A percentile compares a stretch with the other conserved stretches of the same genome.
phyloP scores from a whole-genome alignment of 2,888 invertebrate genomes.

The Polydrusus cervinus region DNA sequence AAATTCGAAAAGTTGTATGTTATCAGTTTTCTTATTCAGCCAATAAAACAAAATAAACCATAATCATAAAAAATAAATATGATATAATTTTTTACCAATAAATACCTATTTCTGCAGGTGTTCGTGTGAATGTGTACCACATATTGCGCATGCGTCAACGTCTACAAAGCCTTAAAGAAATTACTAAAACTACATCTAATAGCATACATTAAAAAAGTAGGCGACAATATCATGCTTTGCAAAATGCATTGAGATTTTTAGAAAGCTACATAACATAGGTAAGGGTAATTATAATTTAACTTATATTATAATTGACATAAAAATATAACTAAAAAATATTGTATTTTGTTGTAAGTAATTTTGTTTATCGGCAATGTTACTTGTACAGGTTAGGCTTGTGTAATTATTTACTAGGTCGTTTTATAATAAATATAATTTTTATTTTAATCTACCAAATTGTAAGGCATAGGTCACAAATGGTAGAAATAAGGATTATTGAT shows the following conservation, averaged over 20 bases:
- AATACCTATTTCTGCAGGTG: conserved; percentile 53
- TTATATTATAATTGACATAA: not conserved
- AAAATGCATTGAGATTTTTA: conserved; percentile 6
- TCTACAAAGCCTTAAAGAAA: conserved; percentile 41
- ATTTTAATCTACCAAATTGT: conserved; percentile 24
- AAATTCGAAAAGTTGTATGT: not conserved
- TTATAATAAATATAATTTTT: not conserved
- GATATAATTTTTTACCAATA: conserved; percentile 38
- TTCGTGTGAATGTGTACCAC: conserved; percentile 53
- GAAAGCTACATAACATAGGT: not conserved
- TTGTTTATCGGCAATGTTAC: not conserved
- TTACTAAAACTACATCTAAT: conserved; percentile 27
- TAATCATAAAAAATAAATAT: not conserved
- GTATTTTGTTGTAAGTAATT: not conserved
- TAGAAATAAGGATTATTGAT: not conserved
- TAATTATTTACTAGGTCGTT: not conserved
- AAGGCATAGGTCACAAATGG: conserved; percentile 23
- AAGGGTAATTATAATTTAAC: not conserved
- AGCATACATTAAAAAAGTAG: conserved; percentile 2
- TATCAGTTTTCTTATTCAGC: conserved; percentile 13
- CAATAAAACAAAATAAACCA: not conserved
- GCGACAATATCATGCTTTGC: not conserved
- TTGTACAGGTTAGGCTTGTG: conserved; percentile 36
- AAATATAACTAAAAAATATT: not conserved
- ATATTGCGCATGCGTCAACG: conserved; percentile 49